Percentiles rank a stretch among this genome's conserved stretches.
phyloP scores from a whole-genome alignment of 2,797 vertebrate species.

The Microctenopoma steveboyesi region DNA sequence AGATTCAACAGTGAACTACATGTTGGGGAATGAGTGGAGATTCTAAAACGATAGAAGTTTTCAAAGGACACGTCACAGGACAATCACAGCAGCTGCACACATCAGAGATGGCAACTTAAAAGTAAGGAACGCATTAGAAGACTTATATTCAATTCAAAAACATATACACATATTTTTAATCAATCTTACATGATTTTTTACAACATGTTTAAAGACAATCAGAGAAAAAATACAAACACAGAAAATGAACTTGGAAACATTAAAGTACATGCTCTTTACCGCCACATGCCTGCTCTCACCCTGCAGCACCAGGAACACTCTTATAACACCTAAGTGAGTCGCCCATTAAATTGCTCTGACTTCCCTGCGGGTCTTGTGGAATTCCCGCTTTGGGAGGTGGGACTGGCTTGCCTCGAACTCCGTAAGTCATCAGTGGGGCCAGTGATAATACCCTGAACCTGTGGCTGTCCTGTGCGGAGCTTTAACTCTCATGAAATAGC shows the following conservation, averaged over 20 bases:
- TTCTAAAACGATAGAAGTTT: not conserved
- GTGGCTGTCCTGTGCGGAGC: slow-evolving; percentile 77
- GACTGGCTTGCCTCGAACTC: slow-evolving; percentile 56
- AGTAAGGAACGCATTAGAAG: not conserved
- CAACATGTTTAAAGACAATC: not conserved
- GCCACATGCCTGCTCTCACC: slow-evolving; percentile 57
- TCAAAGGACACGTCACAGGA: not conserved
- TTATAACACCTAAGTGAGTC: slow-evolving; percentile 80
- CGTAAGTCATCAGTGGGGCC: slow-evolving; percentile 76
- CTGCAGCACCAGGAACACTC: slow-evolving; percentile 55
- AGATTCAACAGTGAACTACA: not conserved
- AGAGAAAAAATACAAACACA: not conserved
- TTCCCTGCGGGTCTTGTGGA: slow-evolving; percentile 72
- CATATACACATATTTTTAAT: too few relatives aligned
- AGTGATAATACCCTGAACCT: slow-evolving; percentile 80
- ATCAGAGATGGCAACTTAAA: not conserved
- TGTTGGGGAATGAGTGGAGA: not conserved
- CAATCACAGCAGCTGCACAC: not conserved
- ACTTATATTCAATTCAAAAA: too few relatives aligned
- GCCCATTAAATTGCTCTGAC: slow-evolving; percentile 82
- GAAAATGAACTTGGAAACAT: slow-evolving; percentile 23
- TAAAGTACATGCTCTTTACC: slow-evolving; percentile 46
- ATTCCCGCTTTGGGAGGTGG: slow-evolving; percentile 72
- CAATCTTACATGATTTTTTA: not conserved
- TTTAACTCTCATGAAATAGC: slow-evolving; percentile 92